phyloP scores from a whole-genome alignment of 2,888 invertebrate genomes.

The Callosobruchus maculatus region DNA sequence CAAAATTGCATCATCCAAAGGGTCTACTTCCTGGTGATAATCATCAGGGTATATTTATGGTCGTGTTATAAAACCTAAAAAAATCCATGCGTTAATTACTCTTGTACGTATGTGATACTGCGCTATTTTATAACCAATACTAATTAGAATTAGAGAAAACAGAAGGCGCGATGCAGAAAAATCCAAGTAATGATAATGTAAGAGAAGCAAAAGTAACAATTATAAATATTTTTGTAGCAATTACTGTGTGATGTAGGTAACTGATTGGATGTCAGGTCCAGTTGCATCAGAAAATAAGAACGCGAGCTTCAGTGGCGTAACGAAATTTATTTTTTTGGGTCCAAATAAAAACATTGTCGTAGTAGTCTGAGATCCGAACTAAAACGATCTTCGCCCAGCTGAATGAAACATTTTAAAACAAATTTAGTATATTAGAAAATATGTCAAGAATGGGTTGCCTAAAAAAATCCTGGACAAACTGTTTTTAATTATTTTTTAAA shows the following conservation, averaged over 20 bases:
- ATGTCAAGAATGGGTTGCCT: no score
- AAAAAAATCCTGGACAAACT: no score
- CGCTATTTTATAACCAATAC: background rate
- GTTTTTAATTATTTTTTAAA: no score
- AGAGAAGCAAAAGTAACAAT: background rate
- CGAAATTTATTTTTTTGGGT: no score
- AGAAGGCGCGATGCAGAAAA: background rate
- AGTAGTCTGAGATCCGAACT: no score
- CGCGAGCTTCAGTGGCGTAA: background rate
- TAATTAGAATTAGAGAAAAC: background rate
- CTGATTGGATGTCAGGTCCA: background rate
- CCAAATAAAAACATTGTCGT: no score
- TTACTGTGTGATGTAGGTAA: background rate
- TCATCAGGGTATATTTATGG: background rate
- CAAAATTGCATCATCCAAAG: background rate
- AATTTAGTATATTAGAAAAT: no score
- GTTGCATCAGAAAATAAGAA: background rate
- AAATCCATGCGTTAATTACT: background rate
- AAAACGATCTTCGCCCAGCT: no score
- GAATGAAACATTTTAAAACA: no score
- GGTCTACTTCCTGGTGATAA: background rate
- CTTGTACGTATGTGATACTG: background rate
- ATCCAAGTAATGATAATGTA: background rate
- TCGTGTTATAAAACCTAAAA: background rate
- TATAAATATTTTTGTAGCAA: background rate